These are phyloP conservation scores for Clarias laeviceps DNA, from an alignment of 2,797 vertebrate genomes.

Conservation along the genomic window DNA sequence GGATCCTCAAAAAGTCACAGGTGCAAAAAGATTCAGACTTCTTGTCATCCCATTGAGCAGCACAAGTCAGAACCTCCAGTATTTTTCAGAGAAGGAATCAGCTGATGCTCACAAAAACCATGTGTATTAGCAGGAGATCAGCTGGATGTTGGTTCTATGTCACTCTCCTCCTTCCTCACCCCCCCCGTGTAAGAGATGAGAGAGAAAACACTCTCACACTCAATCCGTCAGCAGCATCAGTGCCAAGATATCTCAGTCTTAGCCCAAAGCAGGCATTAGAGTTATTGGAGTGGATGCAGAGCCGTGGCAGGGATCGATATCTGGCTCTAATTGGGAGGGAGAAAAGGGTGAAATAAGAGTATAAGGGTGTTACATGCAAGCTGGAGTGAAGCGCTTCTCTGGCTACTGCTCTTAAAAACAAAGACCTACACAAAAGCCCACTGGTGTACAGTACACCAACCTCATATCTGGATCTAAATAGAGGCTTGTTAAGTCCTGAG, in stretches of 20 bases:
- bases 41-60: neutral
- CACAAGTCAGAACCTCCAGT: neutral
- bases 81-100: neutral
- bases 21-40: neutral
- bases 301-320: constrained; percentile 36
- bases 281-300: constrained; percentile 32
- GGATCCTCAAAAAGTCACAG: neutral
- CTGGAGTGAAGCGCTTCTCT: constrained; percentile 20
- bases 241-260: constrained; percentile 32
- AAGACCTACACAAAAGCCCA: neutral
- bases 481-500: constrained; percentile 1
- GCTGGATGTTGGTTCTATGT: neutral
- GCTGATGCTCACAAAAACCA: neutral
- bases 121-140: neutral
- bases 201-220: neutral
- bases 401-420: constrained; percentile 7
- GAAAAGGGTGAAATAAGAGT: neutral
- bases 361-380: constrained; percentile 1
- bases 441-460: neutral
- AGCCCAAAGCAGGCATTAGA: constrained; percentile 30
- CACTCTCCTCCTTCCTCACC: neutral
- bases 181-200: neutral
- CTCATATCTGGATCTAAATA: neutral
- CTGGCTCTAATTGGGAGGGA: constrained; percentile 18
- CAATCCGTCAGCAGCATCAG: constrained; percentile 11